phyloP scores from a whole-genome alignment of 2,797 vertebrate species.

The Jordanella pulchra region DNA sequence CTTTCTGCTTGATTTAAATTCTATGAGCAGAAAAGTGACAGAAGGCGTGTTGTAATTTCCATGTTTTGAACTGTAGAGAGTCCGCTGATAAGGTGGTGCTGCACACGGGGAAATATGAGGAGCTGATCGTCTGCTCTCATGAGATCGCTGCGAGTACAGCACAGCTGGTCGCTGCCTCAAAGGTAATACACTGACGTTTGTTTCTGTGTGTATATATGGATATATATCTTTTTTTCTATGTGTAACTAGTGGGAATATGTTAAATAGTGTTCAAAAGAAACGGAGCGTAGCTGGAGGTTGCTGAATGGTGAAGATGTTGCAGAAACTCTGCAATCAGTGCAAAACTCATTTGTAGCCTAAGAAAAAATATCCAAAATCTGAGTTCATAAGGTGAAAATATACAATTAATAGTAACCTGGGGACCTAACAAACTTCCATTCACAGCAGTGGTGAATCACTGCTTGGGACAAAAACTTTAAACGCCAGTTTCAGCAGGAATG shows the following conservation, averaged over 20 bases:
- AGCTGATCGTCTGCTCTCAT: slow-evolving; percentile 95
- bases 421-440: background rate
- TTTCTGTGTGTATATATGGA: no score
- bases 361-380: background rate
- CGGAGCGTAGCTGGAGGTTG: background rate
- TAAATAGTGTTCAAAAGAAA: background rate
- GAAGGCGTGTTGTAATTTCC: slow-evolving; percentile 1
- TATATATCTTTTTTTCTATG: background rate
- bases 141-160: slow-evolving; percentile 97
- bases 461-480: background rate
- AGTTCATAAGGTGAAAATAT: background rate
- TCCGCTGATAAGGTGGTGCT: slow-evolving; percentile 95
- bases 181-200: slow-evolving; percentile 83
- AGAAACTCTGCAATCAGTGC: background rate
- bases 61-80: slow-evolving; percentile 81
- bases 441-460: background rate
- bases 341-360: background rate
- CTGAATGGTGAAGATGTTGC: background rate
- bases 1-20: slow-evolving; percentile 1
- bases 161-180: slow-evolving; percentile 96
- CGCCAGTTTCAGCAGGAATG: background rate
- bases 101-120: slow-evolving; percentile 93
- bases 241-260: background rate
- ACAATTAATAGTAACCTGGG: background rate
- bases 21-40: background rate